These are phyloP conservation scores for Pithys albifrons DNA, from an alignment of 2,113 vertebrate genomes.

Conservation along the genomic window DNA sequence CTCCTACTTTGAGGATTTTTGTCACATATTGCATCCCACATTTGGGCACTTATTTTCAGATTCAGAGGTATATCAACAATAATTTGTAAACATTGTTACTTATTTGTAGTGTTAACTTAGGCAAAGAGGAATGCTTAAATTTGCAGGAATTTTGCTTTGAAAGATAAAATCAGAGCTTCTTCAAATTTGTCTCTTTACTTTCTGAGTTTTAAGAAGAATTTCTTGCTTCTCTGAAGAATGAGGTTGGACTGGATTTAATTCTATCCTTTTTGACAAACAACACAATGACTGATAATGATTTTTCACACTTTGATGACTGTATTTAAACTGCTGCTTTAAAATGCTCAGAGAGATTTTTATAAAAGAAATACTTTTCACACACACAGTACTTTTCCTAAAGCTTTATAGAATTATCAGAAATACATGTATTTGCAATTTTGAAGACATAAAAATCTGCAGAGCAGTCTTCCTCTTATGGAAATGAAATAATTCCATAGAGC, in stretches of 20 bases:
- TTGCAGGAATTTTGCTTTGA: not conserved
- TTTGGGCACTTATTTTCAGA: not conserved
- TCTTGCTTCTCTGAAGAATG: not conserved
- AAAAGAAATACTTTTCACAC: not conserved
- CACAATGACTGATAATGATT: not conserved
- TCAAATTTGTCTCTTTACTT: not conserved
- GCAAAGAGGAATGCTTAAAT: not conserved
- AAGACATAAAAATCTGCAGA: not conserved
- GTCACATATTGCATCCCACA: not conserved
- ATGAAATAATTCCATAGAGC: not conserved
- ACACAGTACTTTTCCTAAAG: not conserved
- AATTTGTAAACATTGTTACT: not conserved
- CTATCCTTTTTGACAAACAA: not conserved
- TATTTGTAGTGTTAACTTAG: not conserved
- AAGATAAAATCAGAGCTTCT: not conserved
- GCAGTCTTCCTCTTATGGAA: not conserved
- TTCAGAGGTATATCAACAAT: not conserved
- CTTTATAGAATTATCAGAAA: not conserved
- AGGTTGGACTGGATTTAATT: not conserved
- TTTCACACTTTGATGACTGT: not conserved
- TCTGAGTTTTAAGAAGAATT: not conserved
- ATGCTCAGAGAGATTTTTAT: not conserved
- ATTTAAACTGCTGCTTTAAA: conserved; percentile 13
- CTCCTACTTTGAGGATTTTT: not conserved
- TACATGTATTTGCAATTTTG: not conserved